Conservation (phyloP, 1,140 invertebrate genomes). For the Oryzaephilus surinamensis region DNA sequence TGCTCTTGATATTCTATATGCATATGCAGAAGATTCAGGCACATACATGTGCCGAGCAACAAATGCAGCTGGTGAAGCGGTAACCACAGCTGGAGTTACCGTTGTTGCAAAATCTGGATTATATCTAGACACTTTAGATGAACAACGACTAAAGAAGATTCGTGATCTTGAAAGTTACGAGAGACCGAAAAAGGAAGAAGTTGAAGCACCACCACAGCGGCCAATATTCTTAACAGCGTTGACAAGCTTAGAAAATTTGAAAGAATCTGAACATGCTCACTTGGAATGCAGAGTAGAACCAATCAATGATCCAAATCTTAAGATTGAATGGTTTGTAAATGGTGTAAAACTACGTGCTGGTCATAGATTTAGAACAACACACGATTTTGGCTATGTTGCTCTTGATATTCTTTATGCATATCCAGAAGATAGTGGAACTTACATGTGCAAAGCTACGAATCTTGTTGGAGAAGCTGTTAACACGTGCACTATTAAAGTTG, state of each 20-base stretch:
- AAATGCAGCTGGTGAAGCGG: conserved; percentile 84
- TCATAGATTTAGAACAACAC: conserved; percentile 81
- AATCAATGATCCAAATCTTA: conserved; percentile 88
- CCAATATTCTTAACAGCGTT: conserved; percentile 80
- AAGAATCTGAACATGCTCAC: conserved; percentile 87
- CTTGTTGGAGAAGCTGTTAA: conserved; percentile 85
- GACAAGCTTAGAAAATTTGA: conserved; percentile 72
- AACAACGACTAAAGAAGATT: conserved; percentile 79
- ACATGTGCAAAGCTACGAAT: conserved; percentile 91
- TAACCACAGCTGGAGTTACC: conserved; percentile 77
- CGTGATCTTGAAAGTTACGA: conserved; percentile 76
- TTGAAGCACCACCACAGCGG: conserved; percentile 66
- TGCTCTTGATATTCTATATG: conserved; percentile 89
- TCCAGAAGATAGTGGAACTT: conserved; percentile 87
- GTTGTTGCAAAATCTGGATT: conserved; percentile 79
- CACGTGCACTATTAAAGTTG: conserved; percentile 75
- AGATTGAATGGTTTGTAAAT: conserved; percentile 93
- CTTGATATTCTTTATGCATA: conserved; percentile 90
- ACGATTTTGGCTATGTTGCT: conserved; percentile 94
- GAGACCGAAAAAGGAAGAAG: conserved; percentile 61
- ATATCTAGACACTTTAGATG: conserved; percentile 79
- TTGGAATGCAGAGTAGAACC: conserved; percentile 93
- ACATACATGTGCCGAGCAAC: conserved; percentile 92
- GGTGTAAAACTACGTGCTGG: conserved; percentile 67
- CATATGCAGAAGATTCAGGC: conserved; percentile 88